phyloP scores from a whole-genome alignment of 1,140 invertebrate genomes.

The Aphaenogaster ashmeadi region DNA sequence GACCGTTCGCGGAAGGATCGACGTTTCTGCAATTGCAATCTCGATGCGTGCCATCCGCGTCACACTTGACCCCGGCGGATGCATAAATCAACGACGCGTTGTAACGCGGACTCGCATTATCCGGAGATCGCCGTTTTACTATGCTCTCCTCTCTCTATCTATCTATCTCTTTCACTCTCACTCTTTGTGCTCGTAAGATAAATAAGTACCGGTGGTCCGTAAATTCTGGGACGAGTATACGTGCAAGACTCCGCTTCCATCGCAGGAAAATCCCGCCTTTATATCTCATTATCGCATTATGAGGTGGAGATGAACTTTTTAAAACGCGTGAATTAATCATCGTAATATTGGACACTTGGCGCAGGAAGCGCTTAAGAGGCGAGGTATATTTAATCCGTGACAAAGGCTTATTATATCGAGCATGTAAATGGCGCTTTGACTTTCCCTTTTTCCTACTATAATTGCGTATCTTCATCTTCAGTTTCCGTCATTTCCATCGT shows the following conservation, averaged over 20 bases:
- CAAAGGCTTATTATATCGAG: conserved; percentile 48
- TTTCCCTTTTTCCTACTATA: conserved; percentile 41
- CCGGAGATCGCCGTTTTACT: conserved; percentile 29
- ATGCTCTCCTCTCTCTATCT: background rate
- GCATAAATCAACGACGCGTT: conserved; percentile 50
- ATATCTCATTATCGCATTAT: conserved; percentile 8
- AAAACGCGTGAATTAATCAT: conserved; percentile 44
- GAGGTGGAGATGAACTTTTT: conserved; percentile 27
- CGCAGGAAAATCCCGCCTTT: background rate
- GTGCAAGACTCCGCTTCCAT: background rate
- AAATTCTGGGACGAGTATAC: conserved; percentile 27
- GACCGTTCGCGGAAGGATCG: conserved; percentile 28
- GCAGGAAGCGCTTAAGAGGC: background rate
- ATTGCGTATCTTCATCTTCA: conserved; percentile 57
- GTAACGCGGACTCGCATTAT: conserved; percentile 28
- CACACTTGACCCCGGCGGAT: conserved; percentile 33
- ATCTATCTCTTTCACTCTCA: background rate
- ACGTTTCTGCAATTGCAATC: conserved; percentile 58
- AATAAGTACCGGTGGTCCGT: background rate
- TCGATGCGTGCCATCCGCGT: conserved; percentile 33
- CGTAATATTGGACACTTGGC: conserved; percentile 9
- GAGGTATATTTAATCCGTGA: conserved; percentile 44
- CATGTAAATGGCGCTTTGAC: conserved; percentile 36
- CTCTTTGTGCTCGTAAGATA: conserved; percentile 2
- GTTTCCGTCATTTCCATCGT: conserved; percentile 48